These are phyloP conservation scores for Phataginus tricuspis DNA, from an alignment of 2,797 vertebrate genomes.

Conservation along the genomic window DNA sequence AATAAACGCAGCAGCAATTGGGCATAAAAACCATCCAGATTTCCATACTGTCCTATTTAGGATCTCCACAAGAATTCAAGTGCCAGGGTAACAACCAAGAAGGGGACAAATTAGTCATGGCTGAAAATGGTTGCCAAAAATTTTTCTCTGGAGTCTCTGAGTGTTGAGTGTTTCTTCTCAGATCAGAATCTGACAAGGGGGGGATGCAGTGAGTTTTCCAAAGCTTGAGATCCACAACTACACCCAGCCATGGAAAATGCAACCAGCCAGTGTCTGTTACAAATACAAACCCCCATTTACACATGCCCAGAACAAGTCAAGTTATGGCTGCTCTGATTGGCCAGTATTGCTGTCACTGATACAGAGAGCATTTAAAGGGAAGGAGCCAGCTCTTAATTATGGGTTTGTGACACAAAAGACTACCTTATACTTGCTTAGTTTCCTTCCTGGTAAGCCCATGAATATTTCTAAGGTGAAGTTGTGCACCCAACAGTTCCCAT, in stretches of 20 bases:
- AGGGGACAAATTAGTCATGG: slow-evolving; percentile 64
- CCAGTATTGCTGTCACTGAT: neutral
- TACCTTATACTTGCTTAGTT: neutral
- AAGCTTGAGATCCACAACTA: neutral
- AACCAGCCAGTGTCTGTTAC: neutral
- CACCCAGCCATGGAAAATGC: neutral
- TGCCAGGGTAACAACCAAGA: slow-evolving; percentile 45
- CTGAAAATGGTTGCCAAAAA: slow-evolving; percentile 37
- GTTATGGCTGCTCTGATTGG: neutral
- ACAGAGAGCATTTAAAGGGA: neutral
- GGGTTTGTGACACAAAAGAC: neutral
- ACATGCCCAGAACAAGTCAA: neutral
- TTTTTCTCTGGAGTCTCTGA: slow-evolving; percentile 35
- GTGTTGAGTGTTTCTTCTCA: slow-evolving; percentile 56
- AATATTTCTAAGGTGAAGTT: neutral
- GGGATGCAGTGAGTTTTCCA: neutral
- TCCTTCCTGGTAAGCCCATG: neutral
- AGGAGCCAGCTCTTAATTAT: neutral
- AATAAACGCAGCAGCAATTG: slow-evolving; percentile 24
- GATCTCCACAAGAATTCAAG: slow-evolving; percentile 77
- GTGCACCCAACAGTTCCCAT: neutral
- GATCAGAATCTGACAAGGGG: neutral
- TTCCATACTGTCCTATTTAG: slow-evolving; percentile 82
- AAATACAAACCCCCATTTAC: neutral
- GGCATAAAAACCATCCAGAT: slow-evolving; percentile 65